Percentiles rank a stretch among this genome's conserved stretches.
Conservation (phyloP, 2,888 invertebrate species). For the Micoletzkya japonica region DNA sequence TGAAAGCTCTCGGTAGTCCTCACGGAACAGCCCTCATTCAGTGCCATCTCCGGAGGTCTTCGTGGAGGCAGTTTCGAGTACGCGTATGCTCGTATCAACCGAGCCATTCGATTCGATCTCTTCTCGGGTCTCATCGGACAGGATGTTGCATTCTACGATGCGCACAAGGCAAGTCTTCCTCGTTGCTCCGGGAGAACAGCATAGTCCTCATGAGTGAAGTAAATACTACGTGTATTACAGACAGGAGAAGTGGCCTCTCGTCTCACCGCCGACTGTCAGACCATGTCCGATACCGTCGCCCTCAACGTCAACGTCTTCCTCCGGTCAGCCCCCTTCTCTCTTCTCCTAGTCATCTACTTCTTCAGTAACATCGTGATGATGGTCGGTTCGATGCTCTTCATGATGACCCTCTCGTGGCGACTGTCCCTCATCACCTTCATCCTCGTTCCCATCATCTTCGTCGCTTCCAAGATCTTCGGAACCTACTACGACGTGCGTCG, state of each 20-base stretch:
- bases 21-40: no score
- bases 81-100: constrained; percentile 63
- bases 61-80: constrained; percentile 65
- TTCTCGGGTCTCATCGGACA: constrained; percentile 64
- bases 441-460: constrained; percentile 65
- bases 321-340: constrained; percentile 35
- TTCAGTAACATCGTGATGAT: constrained; percentile 64
- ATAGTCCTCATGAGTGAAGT: neutral
- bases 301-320: constrained; percentile 66
- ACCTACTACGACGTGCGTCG: constrained; percentile 65
- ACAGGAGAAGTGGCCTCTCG: constrained; percentile 65
- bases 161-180: constrained; percentile 69
- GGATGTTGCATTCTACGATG: constrained; percentile 66
- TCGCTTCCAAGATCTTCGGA: constrained; percentile 66
- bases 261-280: constrained; percentile 66
- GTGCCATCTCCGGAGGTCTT: constrained; percentile 64
- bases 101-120: constrained; percentile 62
- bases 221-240: neutral
- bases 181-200: neutral
- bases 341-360: neutral
- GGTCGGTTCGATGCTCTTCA: constrained; percentile 65
- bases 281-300: constrained; percentile 66
- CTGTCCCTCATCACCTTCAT: constrained; percentile 66
- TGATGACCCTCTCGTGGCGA: constrained; percentile 66
- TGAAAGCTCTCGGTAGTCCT: no score